Evolutionary conservation across 2,113 vertebrate species (phyloP).

Genomic region (Glareola pratincola): DNA sequence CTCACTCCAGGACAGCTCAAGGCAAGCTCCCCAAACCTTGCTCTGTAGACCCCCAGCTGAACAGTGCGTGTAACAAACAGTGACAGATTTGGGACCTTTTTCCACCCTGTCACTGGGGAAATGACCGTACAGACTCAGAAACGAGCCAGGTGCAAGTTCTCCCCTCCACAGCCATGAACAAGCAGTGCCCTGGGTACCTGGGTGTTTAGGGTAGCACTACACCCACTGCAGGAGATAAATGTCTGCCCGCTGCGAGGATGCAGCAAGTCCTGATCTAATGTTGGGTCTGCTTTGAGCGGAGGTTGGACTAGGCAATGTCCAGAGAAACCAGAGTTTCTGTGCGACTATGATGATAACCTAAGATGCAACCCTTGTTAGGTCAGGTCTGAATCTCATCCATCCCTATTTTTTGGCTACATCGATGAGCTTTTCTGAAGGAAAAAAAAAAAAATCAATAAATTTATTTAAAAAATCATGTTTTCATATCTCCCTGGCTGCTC

Average conservation of each 20-base stretch:
- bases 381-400: not conserved
- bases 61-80: not conserved
- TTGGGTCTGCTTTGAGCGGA: not conserved
- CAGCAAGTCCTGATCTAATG: not conserved
- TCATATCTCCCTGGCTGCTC: slow-evolving; percentile 1
- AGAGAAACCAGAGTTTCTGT: not conserved
- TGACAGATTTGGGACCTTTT: not conserved
- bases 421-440: not conserved
- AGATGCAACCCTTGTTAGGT: not conserved
- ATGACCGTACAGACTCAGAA: not conserved
- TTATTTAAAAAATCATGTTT: not conserved
- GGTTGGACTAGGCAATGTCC: not conserved
- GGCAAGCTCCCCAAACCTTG: not conserved
- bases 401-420: not conserved
- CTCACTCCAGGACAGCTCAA: not conserved
- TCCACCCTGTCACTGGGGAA: not conserved
- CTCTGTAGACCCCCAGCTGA: not conserved
- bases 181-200: not conserved
- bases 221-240: not conserved
- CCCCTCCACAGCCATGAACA: not conserved
- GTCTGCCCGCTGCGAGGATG: not conserved
- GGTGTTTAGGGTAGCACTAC: not conserved
- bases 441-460: not conserved
- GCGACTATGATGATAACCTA: not conserved
- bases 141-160: not conserved